Percentiles rank a stretch among this genome's conserved stretches.
Evolutionary conservation across 2,888 invertebrate genomes (phyloP).

Genomic region (Timema cristinae): DNA sequence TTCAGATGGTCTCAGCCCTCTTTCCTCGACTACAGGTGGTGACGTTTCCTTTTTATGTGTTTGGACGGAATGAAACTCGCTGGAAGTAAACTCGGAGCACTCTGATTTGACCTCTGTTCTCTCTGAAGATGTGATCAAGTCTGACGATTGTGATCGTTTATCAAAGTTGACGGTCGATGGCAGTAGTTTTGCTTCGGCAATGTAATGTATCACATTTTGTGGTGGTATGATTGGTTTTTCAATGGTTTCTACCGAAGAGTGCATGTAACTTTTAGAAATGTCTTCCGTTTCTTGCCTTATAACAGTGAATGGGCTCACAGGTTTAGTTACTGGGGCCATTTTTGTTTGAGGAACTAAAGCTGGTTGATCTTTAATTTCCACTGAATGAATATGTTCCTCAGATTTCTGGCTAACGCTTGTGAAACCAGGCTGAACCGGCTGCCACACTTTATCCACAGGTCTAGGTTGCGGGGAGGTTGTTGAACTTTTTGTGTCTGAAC

Average conservation of each 20-base stretch:
- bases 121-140: constrained; percentile 21
- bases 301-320: no score
- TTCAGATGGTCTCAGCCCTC: constrained; percentile 46
- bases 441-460: neutral
- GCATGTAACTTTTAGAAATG: neutral
- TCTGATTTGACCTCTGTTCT: constrained; percentile 26
- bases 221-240: neutral
- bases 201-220: constrained; percentile 41
- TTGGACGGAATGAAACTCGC: constrained; percentile 13
- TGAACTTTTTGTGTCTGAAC: neutral
- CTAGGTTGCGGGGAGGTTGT: neutral
- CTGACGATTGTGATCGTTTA: constrained; percentile 18
- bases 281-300: neutral
- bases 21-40: constrained; percentile 43
- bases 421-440: no score
- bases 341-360: no score
- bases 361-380: no score
- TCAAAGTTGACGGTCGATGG: neutral
- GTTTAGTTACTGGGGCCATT: no score
- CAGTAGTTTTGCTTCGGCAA: constrained; percentile 40
- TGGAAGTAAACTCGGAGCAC: constrained; percentile 20
- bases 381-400: no score
- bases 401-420: no score
- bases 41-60: constrained; percentile 17
- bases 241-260: neutral